Base-by-base conservation (phyloP, 2,113 vertebrate species). In the Salvelinus fontinalis region DNA sequence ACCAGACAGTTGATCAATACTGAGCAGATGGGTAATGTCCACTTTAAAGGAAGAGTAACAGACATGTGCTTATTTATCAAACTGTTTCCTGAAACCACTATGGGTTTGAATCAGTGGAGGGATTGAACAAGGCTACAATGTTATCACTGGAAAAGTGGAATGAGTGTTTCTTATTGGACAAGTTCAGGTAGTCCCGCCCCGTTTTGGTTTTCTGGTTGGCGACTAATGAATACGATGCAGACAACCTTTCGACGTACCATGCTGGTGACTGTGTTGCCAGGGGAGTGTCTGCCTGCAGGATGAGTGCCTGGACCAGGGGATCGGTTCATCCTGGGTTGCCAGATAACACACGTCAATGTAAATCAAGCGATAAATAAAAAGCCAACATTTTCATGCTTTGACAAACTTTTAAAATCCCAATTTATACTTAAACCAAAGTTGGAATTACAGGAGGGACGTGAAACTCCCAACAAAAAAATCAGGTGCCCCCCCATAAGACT, bases 191-290 rank as follows among this genome's bases (percentile, higher is more conserved):
- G 39, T 44, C 9, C 31, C 11, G 5, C 4, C 64, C 18, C 48
- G 16, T 44, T 44, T 44, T 44, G 9, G 3, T 14, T 4, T 7
- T 44, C 39, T 9, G 39, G 9, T 44, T 44, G 39, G 39, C 9
- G 51, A 5, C 51, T 5, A 54, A 54, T 54, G 13, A 14, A 11
- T 13, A 54, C 51, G 1, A 5, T 14, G 3, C 14, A 29, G 27
- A 2, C 6, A 48, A 54, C 39, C 8, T 60, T 29, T 31, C 64
- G 51, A 86, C 95, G 93, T 75, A 99, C 98, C 97, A 99, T 98
- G 88, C 97, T 99, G 0, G 97, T 99, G 73, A 99, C 93, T 18
- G 95, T 85, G 74, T 94, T 95, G 62, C 93, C 85, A 70, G 98
- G 98, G 79, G 97, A 97, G 82, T 93, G 92, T 54, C 95, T 89